Conservation (phyloP, 2,797 vertebrate genomes). For the Trichosurus vulpecula region DNA sequence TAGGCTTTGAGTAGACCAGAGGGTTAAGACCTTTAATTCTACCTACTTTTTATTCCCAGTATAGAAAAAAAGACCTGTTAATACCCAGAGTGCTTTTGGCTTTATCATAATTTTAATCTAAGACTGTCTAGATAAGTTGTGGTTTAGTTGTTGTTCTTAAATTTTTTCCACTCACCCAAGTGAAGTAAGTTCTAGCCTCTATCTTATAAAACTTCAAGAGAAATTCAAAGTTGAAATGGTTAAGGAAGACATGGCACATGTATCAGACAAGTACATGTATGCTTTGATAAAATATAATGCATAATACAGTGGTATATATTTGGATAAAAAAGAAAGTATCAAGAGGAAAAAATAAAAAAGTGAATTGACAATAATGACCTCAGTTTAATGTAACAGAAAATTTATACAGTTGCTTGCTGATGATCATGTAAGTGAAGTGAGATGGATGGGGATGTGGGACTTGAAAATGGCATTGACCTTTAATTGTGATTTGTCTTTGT, state of each 20-base stretch:
- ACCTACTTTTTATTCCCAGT: not conserved
- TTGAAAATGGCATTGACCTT: slow-evolving; percentile 48
- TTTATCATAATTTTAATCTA: not conserved
- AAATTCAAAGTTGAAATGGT: slow-evolving; percentile 3
- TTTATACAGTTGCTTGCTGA: not conserved
- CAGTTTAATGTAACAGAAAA: not conserved
- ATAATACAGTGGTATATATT: not conserved
- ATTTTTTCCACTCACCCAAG: no score
- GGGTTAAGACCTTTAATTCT: not conserved
- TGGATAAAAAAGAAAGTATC: not conserved
- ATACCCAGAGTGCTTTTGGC: not conserved
- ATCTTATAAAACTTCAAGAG: slow-evolving; percentile 1
- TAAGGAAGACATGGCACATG: not conserved
- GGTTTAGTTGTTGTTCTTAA: not conserved
- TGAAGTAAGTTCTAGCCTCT: not conserved
- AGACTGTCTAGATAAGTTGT: not conserved
- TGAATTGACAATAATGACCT: slow-evolving; percentile 17
- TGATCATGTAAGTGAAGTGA: not conserved
- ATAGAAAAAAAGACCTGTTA: not conserved
- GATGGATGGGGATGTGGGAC: slow-evolving; percentile 19
- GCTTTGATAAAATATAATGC: not conserved
- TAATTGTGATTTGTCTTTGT: slow-evolving; percentile 20
- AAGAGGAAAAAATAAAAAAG: slow-evolving; percentile 11
- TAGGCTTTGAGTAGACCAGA: not conserved
- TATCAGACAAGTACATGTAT: slow-evolving; percentile 4